Evolutionary conservation across 2,113 vertebrate genomes (phyloP).

Genomic region (Esox niger): DNA sequence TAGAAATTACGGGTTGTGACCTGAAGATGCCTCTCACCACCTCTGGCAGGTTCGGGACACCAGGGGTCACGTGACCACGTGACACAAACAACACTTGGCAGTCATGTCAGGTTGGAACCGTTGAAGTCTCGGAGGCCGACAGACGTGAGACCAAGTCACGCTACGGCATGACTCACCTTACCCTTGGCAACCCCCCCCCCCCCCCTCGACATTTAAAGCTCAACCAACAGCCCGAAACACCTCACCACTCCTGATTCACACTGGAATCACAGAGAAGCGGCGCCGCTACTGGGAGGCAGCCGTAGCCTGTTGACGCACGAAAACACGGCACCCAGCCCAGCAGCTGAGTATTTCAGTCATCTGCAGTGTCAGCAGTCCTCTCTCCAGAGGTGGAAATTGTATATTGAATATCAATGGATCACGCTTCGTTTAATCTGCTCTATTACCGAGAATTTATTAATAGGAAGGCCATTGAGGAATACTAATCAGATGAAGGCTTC

Average conservation of each 20-base stretch:
- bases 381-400: slow-evolving; percentile 8
- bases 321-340: not conserved
- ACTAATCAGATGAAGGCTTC: slow-evolving; percentile 41
- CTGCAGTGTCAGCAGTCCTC: slow-evolving; percentile 29
- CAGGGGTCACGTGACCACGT: not conserved
- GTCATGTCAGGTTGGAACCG: not conserved
- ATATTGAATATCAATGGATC: slow-evolving; percentile 47
- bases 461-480: slow-evolving; percentile 25
- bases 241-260: not conserved
- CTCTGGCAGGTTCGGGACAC: not conserved
- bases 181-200: not conserved
- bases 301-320: not conserved
- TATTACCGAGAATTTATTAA: not conserved
- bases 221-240: not conserved
- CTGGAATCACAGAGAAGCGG: not conserved
- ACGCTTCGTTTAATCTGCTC: slow-evolving; percentile 44
- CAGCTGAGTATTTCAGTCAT: slow-evolving; percentile 3
- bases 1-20: not conserved
- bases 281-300: no score
- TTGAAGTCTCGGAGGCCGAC: not conserved
- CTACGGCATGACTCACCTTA: not conserved
- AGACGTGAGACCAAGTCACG: not conserved
- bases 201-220: not conserved
- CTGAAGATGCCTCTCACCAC: not conserved
- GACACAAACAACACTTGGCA: not conserved